phyloP scores from a whole-genome alignment of 2,797 vertebrate species.

The Gallinago nigripennis region DNA sequence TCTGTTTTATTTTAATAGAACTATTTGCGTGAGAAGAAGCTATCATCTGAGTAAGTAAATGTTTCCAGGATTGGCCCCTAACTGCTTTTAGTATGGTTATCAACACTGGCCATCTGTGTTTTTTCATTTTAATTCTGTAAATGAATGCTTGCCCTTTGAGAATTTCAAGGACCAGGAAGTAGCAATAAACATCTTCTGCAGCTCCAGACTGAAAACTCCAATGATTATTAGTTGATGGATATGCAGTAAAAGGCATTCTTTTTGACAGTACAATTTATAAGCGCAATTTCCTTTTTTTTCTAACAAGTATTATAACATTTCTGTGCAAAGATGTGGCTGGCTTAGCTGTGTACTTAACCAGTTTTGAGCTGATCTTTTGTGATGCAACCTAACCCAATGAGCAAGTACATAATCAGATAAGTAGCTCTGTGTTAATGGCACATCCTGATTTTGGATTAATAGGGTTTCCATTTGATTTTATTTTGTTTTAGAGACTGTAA shows the following conservation, averaged over 20 bases:
- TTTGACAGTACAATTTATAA: not conserved
- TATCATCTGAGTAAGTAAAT: not conserved
- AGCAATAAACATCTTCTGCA: not conserved
- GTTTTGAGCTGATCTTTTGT: not conserved
- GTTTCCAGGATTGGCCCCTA: not conserved
- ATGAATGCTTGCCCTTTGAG: slow-evolving; percentile 6
- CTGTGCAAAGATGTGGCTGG: not conserved
- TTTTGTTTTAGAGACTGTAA: not conserved
- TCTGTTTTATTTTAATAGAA: not conserved
- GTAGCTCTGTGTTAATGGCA: not conserved
- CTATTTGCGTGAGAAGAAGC: not conserved
- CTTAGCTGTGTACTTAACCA: not conserved
- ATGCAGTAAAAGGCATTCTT: not conserved
- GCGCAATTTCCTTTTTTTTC: not conserved
- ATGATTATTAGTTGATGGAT: not conserved
- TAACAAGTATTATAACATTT: slow-evolving; percentile 6
- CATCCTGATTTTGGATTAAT: not conserved
- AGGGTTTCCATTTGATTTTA: not conserved
- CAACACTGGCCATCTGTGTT: slow-evolving; percentile 28
- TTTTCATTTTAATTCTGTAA: slow-evolving; percentile 31
- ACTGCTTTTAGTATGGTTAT: slow-evolving; percentile 15
- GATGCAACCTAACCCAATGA: not conserved
- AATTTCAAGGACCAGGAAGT: slow-evolving; percentile 21
- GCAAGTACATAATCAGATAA: not conserved
- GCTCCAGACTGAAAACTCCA: not conserved